Base-by-base conservation (phyloP, 1,140 invertebrate species). In the Drosophila ananassae region DNA sequence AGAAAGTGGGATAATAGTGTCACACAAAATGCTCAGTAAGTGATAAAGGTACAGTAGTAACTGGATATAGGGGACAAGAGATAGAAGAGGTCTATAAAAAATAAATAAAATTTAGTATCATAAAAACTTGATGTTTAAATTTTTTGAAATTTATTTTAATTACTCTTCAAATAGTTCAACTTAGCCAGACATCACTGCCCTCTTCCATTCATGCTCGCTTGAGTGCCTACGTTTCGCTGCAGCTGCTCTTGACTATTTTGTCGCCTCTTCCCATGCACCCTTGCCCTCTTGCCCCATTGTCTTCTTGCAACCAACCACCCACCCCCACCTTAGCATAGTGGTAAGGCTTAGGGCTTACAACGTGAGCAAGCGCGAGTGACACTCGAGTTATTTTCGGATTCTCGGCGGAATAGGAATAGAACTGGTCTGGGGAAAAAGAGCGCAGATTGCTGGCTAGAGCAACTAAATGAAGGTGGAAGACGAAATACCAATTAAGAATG, bases 341-440 rank as follows among this genome's bases (percentile, higher is more conserved):
- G 58, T 34, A 34, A 52, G 39, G n/a, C 60, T 48, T 48, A 25
- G 39, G 34, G 47, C 71, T 48, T 53, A 37, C 28, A 52, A 37
- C 59, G 13, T 61, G 59, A 60, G 57, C 48, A 63, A 41, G 44
- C 77, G 67, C 67, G 48, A 68, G n/a, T 52, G 77, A 68, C 62
- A 87, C 81, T 85, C 81, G 82, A 85, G 81, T 87, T 85, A 85
- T 85, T 85, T 85, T 87, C 58, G 81, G 78, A 48, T 17, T 60
- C 63, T 69, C 52, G 12, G 4, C 13, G 52, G 21, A 39, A 22
- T 41, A 46, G 63, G 59, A 25, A 64, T 44, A 22, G 59, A 47
- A 69, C 24, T 50, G 12, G 39, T 30, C 10, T 30, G 17, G 52
- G 30, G 17, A 17, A 41, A 60, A 59, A 34, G 58, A 13, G 34